Evolutionary conservation across 2,888 invertebrate species (phyloP), one percentile per base, ranked within the genome.

Genomic region (Habroteleia sp.): DNA sequence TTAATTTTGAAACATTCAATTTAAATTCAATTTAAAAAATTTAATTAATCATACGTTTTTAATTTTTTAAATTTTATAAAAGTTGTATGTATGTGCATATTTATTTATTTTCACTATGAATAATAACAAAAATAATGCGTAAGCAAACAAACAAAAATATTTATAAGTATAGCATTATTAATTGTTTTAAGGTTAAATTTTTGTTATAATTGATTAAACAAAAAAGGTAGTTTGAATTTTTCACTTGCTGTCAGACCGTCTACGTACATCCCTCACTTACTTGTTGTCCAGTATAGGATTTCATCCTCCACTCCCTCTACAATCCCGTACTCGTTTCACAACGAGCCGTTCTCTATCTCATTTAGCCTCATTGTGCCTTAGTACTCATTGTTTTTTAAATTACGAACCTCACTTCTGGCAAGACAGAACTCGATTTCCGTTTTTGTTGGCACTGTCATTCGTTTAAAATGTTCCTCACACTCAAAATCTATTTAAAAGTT

Each of bases 331-430:
- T 78, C 82, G 79, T 83, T 79, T 79, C 79, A 79, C 82, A 77
- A 77, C 81, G 80, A 80, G 79, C 82, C 83, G 84, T 84, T 83
- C 85, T 85, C 87, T 84, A 85, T 88, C 87, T 87, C 87, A 87
- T 88, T 87, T 87, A 82, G 86, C 86, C 87, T 87, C 87, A 87
- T 88, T 87, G 87, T 87, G 81, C 84, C 83, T 82, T 81, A 83
- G 81, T 83, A 77, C 83, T 86, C 84, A 86, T 87, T 87, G 87
- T 88, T 87, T 88, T 87, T 87, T 85, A 85, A 88, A 87, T 87
- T 87, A 87, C 87, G 84, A 83, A 83, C 82, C 84, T 85, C 83
- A 85, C 85, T 86, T 85, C 84, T 83, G 81, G 81, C 80, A 78
- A 77, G 82, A 77, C 81, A 77, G 80, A 86, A 84, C 82, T 86